Conservation (phyloP, 2,888 invertebrate genomes). For the Anagyrus pseudococci region DNA sequence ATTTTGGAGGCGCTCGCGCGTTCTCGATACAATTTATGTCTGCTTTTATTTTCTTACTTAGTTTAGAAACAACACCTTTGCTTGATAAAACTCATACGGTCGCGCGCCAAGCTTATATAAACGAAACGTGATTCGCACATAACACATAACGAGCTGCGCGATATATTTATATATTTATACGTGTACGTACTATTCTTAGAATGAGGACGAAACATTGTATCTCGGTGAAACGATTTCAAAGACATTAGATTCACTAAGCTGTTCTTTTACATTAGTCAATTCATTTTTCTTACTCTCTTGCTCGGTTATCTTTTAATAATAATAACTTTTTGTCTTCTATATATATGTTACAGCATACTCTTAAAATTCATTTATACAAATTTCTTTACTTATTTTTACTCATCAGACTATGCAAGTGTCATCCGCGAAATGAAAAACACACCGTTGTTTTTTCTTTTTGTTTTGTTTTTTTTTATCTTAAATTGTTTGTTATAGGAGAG, state of each 20-base stretch:
- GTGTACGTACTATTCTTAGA: slow-evolving; percentile 27
- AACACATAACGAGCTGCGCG: slow-evolving; percentile 30
- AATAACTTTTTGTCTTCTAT: slow-evolving; percentile 15
- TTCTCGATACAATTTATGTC: not conserved
- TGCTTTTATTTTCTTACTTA: too few species aligned
- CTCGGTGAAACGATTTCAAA: too few species aligned
- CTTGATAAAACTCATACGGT: not conserved
- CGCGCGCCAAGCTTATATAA: slow-evolving; percentile 25
- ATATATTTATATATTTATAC: slow-evolving; percentile 8
- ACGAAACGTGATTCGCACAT: slow-evolving; percentile 30
- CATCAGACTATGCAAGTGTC: slow-evolving; percentile 32
- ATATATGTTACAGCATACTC: slow-evolving; percentile 31
- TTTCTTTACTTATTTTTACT: slow-evolving; percentile 9
- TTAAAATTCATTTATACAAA: slow-evolving; percentile 34
- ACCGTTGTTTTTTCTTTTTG: not conserved
- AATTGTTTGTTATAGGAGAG: not conserved
- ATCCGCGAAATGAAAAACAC: slow-evolving; percentile 22
- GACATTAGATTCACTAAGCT: too few species aligned
- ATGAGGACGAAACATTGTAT: too few species aligned
- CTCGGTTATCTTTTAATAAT: too few species aligned
- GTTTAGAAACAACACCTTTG: slow-evolving; percentile 22
- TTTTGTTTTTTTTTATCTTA: not conserved
- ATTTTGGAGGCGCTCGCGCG: slow-evolving; percentile 28
- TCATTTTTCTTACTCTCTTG: too few species aligned
- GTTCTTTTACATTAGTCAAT: too few species aligned